Evolutionary conservation across 92 coral and sea anemone species (phyloP), one percentile per base, ranked within the genome.

Genomic region (Phenganax subtilis): DNA sequence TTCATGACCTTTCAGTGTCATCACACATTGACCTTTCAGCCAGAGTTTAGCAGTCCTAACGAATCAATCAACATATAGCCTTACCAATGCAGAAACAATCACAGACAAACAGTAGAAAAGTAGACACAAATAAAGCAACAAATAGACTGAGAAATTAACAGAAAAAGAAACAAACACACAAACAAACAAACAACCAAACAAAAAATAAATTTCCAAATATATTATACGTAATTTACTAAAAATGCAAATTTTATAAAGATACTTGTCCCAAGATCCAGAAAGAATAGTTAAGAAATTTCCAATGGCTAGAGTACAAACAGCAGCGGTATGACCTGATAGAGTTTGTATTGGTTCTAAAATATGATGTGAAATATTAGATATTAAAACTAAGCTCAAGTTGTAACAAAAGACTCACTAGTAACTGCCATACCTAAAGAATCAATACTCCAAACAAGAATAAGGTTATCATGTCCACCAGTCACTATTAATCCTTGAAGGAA

Each of bases 191-290:
- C n/a, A 59, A 14, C 1, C 25, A 14, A 59, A 20, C 65, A 59
- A 71, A 51, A 2, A 30, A 10, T 10, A 8, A 31, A 71, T 29
- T 47, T 6, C 51, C 54, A 71, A 8, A 37, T 1, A 51, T 54
- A 30, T 20, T 20, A 20, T 20, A 20, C 25, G 25, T 6, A 30
- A 14, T 75, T 64, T 30, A 75, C 51, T 10, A 69, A 5, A 9
- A 63, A 27, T 37, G 54, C 28, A 15, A 72, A 37, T 1, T 37
- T 37, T 37, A 37, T 10, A 9, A n/a, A 71, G 89, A 44, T 87
- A 94, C 98, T 91, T 91, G 80, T 94, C 98, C 98, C 98, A 94
- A 10, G 98, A 94, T 66, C 98, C 98, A 54, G 98, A 94, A 60
- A 94, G 82, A 10, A 94, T 91, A 3, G 98, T 94, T 8, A 97